Evolutionary conservation across 1,140 invertebrate species (phyloP).

Genomic region (Cyclina sinensis): DNA sequence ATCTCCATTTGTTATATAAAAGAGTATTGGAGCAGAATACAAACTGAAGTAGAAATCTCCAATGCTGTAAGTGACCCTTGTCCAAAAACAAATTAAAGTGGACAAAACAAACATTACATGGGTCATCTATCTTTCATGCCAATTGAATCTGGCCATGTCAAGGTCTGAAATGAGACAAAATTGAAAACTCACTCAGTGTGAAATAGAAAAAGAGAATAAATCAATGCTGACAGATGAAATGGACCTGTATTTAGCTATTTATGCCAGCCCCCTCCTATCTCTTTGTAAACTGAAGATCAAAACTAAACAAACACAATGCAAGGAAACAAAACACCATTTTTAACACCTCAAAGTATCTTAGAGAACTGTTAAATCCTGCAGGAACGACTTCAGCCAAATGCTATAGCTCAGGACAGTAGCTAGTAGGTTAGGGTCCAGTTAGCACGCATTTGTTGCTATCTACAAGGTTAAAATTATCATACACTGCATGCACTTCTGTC

Average conservation of each 20-base stretch:
- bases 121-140: slow-evolving; percentile 42
- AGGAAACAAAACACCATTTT: slow-evolving; percentile 1
- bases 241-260: slow-evolving; percentile 29
- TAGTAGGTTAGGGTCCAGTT: too few relatives aligned
- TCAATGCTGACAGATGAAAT: slow-evolving; percentile 54
- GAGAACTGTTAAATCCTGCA: slow-evolving; percentile 17
- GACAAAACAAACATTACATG: slow-evolving; percentile 64
- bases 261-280: neutral
- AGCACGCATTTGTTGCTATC: too few relatives aligned
- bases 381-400: neutral
- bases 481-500: too few relatives aligned
- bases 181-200: slow-evolving; percentile 56
- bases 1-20: neutral
- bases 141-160: slow-evolving; percentile 28
- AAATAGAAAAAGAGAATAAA: slow-evolving; percentile 44
- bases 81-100: slow-evolving; percentile 53
- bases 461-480: too few relatives aligned
- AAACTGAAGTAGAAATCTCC: neutral
- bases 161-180: slow-evolving; percentile 35
- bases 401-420: too few relatives aligned
- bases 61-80: slow-evolving; percentile 50
- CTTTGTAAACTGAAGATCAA: neutral
- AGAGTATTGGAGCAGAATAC: neutral
- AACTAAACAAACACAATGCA: slow-evolving; percentile 1
- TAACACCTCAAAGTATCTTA: neutral